phyloP scores from a whole-genome alignment of 37 sponge, comb jelly and placozoan species.

The Oscarella lobularis region DNA sequence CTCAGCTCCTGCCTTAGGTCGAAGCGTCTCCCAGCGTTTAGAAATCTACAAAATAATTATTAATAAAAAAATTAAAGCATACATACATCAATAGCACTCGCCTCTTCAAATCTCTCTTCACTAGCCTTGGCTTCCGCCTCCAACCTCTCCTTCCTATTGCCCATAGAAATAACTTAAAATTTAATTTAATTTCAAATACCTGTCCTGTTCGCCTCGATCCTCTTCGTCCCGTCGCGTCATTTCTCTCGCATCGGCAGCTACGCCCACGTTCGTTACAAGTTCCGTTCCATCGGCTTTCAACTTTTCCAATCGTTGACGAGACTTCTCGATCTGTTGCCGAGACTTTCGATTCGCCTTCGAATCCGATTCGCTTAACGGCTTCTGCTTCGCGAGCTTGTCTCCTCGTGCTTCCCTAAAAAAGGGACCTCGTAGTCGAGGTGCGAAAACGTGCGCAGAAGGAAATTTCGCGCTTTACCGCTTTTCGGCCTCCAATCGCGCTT shows the following conservation, averaged over 20 bases:
- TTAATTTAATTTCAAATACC: constrained; percentile 7
- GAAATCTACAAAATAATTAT: constrained; percentile 4
- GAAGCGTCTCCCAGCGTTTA: constrained; percentile 19
- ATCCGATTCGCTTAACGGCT: constrained; percentile 35
- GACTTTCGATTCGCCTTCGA: constrained; percentile 52
- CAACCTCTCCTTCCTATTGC: constrained; percentile 66
- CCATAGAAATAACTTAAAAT: not conserved
- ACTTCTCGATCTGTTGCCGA: constrained; percentile 54
- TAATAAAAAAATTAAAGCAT: not conserved
- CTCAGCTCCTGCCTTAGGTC: constrained; percentile 35
- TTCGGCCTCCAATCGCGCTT: constrained; percentile 38
- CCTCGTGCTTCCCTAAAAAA: constrained; percentile 11
- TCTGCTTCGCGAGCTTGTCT: constrained; percentile 17
- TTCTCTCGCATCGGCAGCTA: constrained; percentile 83
- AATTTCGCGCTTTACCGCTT: not conserved
- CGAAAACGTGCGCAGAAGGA: too few relatives aligned
- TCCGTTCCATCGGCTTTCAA: constrained; percentile 63
- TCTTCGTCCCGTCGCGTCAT: constrained; percentile 58
- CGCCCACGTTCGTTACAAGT: constrained; percentile 74
- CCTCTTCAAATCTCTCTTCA: constrained; percentile 85
- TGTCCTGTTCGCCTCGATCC: constrained; percentile 57
- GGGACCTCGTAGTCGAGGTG: too few relatives aligned
- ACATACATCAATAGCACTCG: constrained; percentile 3
- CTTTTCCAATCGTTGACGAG: constrained; percentile 57
- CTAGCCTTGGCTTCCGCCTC: constrained; percentile 88